These are phyloP conservation scores for Echiichthys vipera DNA, from an alignment of 2,797 vertebrate species.

Conservation along the genomic window DNA sequence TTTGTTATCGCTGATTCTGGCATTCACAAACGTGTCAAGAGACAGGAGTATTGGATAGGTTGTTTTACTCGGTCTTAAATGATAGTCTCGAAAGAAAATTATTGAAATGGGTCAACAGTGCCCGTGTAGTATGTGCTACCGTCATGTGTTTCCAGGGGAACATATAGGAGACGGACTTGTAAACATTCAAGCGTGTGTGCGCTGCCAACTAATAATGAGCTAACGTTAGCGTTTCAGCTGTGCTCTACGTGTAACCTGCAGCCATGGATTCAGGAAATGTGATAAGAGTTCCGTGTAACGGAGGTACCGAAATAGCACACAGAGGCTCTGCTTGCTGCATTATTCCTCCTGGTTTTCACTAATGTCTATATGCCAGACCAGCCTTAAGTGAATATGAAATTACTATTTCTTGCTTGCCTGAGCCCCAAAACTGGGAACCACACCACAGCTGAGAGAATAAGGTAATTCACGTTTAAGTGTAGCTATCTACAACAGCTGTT, in stretches of 20 bases:
- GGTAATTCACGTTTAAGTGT: conserved; percentile 76
- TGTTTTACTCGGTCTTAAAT: not conserved
- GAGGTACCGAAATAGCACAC: not conserved
- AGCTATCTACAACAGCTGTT: not conserved
- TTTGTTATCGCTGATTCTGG: not conserved
- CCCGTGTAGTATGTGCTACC: not conserved
- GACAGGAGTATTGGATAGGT: not conserved
- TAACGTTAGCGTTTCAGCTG: not conserved
- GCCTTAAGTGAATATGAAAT: conserved; percentile 81
- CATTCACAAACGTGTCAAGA: not conserved
- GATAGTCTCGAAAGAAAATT: not conserved
- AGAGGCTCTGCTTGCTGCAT: not conserved
- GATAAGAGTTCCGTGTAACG: not conserved
- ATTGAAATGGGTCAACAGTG: not conserved
- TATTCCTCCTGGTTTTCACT: not conserved
- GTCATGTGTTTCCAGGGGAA: conserved; percentile 78
- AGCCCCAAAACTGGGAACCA: conserved; percentile 91
- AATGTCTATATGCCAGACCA: not conserved
- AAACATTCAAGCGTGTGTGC: conserved; percentile 59
- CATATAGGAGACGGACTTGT: conserved; percentile 69
- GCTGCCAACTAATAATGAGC: not conserved
- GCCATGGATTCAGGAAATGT: conserved; percentile 66
- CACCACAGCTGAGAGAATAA: conserved; percentile 92
- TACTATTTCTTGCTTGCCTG: conserved; percentile 90
- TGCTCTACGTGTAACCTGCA: not conserved